phyloP scores from a whole-genome alignment of 2,888 invertebrate species.

The Pteria penguin region DNA sequence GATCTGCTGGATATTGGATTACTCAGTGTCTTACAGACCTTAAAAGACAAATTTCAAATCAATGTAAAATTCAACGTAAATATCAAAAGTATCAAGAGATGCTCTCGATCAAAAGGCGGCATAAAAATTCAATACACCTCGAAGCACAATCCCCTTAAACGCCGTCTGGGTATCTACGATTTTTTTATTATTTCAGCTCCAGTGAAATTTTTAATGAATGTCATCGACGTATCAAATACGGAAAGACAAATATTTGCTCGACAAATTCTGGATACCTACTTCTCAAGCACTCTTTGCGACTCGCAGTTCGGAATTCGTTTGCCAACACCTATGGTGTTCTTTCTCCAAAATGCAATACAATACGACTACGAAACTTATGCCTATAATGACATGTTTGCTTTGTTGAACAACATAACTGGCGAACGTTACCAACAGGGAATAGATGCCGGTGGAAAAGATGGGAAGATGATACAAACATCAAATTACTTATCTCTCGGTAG shows the following conservation, averaged over 20 bases:
- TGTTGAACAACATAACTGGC: slow-evolving; percentile 12
- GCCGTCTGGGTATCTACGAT: background rate
- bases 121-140: background rate
- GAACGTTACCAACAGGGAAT: slow-evolving; percentile 11
- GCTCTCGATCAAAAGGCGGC: background rate
- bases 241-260: background rate
- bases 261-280: background rate
- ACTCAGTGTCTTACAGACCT: background rate
- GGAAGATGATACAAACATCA: background rate
- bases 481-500: slow-evolving; percentile 6
- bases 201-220: background rate
- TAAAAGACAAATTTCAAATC: background rate
- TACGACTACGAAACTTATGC: background rate
- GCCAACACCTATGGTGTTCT: background rate
- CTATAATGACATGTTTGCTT: background rate
- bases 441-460: slow-evolving; percentile 5
- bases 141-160: background rate
- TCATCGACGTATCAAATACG: background rate
- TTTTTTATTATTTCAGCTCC: slow-evolving; percentile 14
- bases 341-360: background rate
- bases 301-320: slow-evolving; percentile 1
- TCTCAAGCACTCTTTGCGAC: background rate
- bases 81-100: background rate
- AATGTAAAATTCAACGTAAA: background rate
- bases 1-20: background rate